A percentile compares a stretch with the other conserved stretches of the same genome.
Evolutionary conservation across 2,888 invertebrate species (phyloP).

Genomic region (Teleiodes luculella): DNA sequence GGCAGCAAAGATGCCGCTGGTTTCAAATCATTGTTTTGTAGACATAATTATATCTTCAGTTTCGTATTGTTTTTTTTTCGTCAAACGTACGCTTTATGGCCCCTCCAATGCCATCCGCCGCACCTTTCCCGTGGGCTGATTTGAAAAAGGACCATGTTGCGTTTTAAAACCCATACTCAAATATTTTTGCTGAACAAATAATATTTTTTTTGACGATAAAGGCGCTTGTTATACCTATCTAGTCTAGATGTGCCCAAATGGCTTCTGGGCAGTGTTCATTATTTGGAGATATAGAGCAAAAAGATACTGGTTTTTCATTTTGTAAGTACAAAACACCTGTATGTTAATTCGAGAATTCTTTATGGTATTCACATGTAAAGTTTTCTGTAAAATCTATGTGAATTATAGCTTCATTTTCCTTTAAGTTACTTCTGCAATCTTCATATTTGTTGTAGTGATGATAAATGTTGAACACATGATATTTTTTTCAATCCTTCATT

Average conservation of each 20-base stretch:
- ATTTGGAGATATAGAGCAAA: constrained; percentile 9
- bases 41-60: no score
- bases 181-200: constrained; percentile 7
- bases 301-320: constrained; percentile 13
- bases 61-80: no score
- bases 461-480: constrained; percentile 16
- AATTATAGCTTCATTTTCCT: constrained; percentile 23
- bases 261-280: constrained; percentile 11
- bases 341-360: constrained; percentile 36
- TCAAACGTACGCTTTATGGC: constrained; percentile 18
- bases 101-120: constrained; percentile 21
- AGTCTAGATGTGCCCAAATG: constrained; percentile 16
- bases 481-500: constrained; percentile 9
- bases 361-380: constrained; percentile 32
- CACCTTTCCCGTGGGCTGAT: constrained; percentile 20
- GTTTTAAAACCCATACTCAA: constrained; percentile 3
- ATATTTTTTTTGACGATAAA: constrained; percentile 15
- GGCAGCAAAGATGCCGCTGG: no score
- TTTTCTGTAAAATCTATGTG: constrained; percentile 48
- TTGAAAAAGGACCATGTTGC: constrained; percentile 20
- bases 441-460: constrained; percentile 18
- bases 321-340: constrained; percentile 22
- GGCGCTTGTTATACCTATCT: background rate
- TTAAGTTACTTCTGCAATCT: constrained; percentile 6
- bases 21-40: no score